phyloP scores from a whole-genome alignment of 1,140 invertebrate species.

The Plectrocnemia conspersa region DNA sequence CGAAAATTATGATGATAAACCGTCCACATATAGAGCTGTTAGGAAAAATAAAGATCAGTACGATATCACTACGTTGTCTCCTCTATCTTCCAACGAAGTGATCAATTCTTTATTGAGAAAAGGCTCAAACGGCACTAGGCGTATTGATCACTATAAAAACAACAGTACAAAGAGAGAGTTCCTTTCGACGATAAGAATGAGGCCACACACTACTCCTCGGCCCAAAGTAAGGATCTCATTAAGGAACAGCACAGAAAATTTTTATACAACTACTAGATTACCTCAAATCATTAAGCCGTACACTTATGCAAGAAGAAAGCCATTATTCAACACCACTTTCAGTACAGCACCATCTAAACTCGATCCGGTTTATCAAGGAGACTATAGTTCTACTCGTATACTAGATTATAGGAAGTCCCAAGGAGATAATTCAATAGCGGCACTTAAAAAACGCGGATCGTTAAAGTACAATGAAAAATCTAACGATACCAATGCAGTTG shows the following conservation, averaged over 20 bases:
- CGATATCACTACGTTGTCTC: constrained; percentile 12
- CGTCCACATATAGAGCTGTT: constrained; percentile 15
- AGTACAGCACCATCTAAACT: constrained; percentile 28
- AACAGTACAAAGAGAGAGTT: constrained; percentile 29
- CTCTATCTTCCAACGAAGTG: constrained; percentile 16
- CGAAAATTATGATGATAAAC: constrained; percentile 22
- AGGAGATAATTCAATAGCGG: constrained; percentile 30
- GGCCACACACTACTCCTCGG: constrained; percentile 26
- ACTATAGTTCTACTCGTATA: constrained; percentile 18
- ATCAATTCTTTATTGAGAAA: constrained; percentile 15
- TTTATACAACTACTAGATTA: constrained; percentile 15
- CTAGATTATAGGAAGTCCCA: constrained; percentile 18
- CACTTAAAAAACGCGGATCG: constrained; percentile 27
- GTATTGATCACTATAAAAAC: constrained; percentile 23
- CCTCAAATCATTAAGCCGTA: constrained; percentile 31
- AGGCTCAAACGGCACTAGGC: constrained; percentile 7
- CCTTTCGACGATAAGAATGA: constrained; percentile 29
- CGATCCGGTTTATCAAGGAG: constrained; percentile 30
- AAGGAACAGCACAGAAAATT: constrained; percentile 25
- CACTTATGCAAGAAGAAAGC: constrained; percentile 15
- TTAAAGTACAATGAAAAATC: constrained; percentile 17
- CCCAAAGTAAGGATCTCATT: constrained; percentile 32
- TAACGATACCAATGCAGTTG: constrained; percentile 4
- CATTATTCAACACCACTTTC: constrained; percentile 3
- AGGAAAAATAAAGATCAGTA: constrained; percentile 11